Conservation (phyloP, 2,888 invertebrate genomes). For the Clepsis dumicolana region DNA sequence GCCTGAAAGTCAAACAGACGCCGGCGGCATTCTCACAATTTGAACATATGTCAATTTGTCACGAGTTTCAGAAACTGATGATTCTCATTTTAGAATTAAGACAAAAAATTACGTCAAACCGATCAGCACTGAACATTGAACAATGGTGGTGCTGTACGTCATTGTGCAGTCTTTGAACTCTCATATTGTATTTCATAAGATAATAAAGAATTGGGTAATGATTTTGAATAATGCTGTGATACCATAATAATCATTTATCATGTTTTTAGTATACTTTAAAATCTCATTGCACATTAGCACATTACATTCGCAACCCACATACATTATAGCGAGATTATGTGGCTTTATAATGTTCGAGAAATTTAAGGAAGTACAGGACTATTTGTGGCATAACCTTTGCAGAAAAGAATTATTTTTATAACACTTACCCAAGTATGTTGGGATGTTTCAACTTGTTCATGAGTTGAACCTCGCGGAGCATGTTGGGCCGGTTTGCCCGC, state of each 20-base stretch:
- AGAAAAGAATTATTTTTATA: too few species aligned
- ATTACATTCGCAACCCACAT: too few species aligned
- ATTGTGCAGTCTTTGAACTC: constrained; percentile 2
- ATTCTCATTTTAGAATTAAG: not conserved
- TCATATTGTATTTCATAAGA: not conserved
- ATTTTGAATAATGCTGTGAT: not conserved
- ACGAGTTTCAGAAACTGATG: not conserved
- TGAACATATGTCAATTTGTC: not conserved
- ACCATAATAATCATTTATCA: not conserved
- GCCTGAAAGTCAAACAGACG: not conserved
- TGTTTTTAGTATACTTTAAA: not conserved
- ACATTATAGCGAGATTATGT: too few species aligned
- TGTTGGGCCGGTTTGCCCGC: constrained; percentile 97
- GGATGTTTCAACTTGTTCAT: constrained; percentile 98
- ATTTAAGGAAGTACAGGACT: too few species aligned
- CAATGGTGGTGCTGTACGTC: constrained; percentile 7
- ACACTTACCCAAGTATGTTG: constrained; percentile 94
- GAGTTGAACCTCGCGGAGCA: constrained; percentile 98
- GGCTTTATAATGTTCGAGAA: too few species aligned
- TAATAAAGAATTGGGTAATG: not conserved
- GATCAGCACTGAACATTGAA: not conserved
- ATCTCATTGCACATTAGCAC: too few species aligned
- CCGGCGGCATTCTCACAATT: not conserved
- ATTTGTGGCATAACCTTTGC: too few species aligned
- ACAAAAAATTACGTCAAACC: constrained; percentile 9